Base-by-base conservation (phyloP, 2,888 invertebrate species). In the Nemotelus nigrinus region DNA sequence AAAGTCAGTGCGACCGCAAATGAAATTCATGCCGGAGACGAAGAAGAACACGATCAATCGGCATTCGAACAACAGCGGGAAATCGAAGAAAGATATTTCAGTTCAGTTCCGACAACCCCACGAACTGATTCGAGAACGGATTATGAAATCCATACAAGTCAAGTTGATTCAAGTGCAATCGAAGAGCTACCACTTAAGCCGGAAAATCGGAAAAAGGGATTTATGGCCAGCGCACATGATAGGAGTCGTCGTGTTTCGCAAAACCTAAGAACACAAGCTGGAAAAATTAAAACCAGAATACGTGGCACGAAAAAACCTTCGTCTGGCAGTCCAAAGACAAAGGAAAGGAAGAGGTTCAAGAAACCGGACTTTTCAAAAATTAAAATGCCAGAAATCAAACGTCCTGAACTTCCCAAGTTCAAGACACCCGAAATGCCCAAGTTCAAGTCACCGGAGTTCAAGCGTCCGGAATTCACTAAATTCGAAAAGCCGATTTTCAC, bases 211-310 rank as follows among this genome's bases (percentile, higher is more conserved):
- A 86, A 88, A 58, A 90, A 90, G 84, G 81, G 85, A 39, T 87
- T 88, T 77, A 87, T 87, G 84, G 88, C 88, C 80, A 82, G 85
- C 60, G 90, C 90, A 63, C 87, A 86, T 75, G 87, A 88, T 78
- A 89, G 90, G 82, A 88, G 87, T 10, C 83, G 85, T 70, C 91
- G 89, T 83, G 88, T 92, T 83, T 91, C 92, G 81, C 91, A 92
- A 53, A 92, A 92, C 81, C 82, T 94, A 68, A 91, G 91, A 82
- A 89, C 88, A 57, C 93, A 94, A 84, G 93, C 94, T 25, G 93
- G 91, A 47, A 93, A 92, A 86, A 85, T 95, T 47, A 92, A 91
- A 84, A 90, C 90, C 0, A 92, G 92, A 84, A 84, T 93, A 77
- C 90, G 91, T 83, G 90, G 88, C 79, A 90, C 92, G 4, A 90